Evolutionary conservation across 2,888 invertebrate genomes (phyloP), one percentile per base, ranked within the genome.

Genomic region (Lochmaea crataegi): DNA sequence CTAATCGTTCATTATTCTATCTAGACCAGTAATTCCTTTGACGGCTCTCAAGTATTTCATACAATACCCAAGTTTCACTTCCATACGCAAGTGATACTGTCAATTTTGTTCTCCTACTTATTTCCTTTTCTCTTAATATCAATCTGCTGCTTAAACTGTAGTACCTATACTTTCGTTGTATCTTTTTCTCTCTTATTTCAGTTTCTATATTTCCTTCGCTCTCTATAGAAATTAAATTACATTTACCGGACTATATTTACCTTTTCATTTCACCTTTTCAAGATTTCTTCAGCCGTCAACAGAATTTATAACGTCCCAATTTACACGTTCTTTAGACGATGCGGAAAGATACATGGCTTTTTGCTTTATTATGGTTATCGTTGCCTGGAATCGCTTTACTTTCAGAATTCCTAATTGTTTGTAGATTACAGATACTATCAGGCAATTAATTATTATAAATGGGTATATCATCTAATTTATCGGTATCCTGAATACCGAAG

Each of bases 251-350:
- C 71, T 71, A 71, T 42, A 48, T 9, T 48, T 45, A 63, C 60
- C 63, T 68, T 72, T 68, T 68, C 65, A 72, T 68, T 32, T 32
- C 32, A 32, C 7, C 32, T 32, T 32, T 22, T 22, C 22, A 22
- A 2, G 22, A 58, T 26, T 68, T 68, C 45, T 38, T 61, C 38
- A 16, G 22, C 69, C 26, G 68, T 45, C 70, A 57, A 65, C 53
- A 61, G 60, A 73, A 73, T 73, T 73, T 73, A 73, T 65, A 68
- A 73, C 73, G 73, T 69, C 56, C 73, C 73, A 73, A 73, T 73
- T 73, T 73, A 69, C 68, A 73, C 73, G 69, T 73, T 69, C 73
- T 73, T 69, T 65, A 65, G 69, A 69, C 68, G 60, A 60, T 42
- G 22, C 65, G 18, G 16, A 65, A 53, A 65, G 65, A 65, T 69